Conservation (phyloP, 2,888 invertebrate genomes). For the Thalpophila matura region DNA sequence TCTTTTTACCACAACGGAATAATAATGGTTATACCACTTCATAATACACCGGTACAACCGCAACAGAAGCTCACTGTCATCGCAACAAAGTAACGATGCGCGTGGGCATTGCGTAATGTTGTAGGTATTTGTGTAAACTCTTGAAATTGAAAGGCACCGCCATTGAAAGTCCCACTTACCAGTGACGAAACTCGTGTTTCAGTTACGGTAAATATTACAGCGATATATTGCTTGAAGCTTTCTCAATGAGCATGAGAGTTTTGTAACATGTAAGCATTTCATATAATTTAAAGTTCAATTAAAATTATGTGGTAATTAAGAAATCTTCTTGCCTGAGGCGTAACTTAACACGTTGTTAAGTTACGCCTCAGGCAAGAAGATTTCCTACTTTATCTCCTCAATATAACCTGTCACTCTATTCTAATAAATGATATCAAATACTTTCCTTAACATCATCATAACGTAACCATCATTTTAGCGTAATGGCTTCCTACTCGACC, state of each 20-base stretch:
- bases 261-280: constrained; percentile 6
- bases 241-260: constrained; percentile 18
- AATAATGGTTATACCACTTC: too few species aligned
- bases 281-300: constrained; percentile 17
- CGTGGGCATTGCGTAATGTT: constrained; percentile 41
- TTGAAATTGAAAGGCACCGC: constrained; percentile 52
- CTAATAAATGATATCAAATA: constrained; percentile 29
- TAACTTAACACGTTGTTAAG: not conserved
- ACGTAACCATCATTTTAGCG: constrained; percentile 40
- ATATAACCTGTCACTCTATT: constrained; percentile 21
- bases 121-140: constrained; percentile 40
- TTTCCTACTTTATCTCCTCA: constrained; percentile 4
- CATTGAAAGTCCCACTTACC: constrained; percentile 22
- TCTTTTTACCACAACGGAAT: too few species aligned
- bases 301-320: not conserved
- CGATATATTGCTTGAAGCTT: constrained; percentile 7
- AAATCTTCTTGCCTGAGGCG: not conserved
- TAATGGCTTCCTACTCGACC: constrained; percentile 51
- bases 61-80: constrained; percentile 33
- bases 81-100: constrained; percentile 21
- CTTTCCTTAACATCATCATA: constrained; percentile 23
- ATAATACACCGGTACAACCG: too few species aligned
- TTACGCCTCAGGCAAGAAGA: not conserved
- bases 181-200: constrained; percentile 49
- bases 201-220: constrained; percentile 22